Base-by-base conservation (phyloP, 2,113 vertebrate genomes). In the Dasypus novemcinctus region DNA sequence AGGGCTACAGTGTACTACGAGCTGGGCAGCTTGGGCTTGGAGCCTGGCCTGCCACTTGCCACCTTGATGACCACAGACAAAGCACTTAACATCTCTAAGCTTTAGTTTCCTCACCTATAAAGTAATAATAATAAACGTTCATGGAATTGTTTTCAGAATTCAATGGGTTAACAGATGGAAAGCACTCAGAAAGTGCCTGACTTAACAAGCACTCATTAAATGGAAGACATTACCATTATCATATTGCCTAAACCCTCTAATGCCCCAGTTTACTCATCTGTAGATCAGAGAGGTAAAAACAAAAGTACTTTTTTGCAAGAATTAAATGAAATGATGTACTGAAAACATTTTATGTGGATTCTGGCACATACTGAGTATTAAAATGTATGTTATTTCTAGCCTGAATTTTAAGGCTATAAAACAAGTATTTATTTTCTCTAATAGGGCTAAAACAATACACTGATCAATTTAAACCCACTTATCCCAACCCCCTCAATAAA, bases 371-470 rank as follows among this genome's bases (percentile, higher is more conserved):
- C 2, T 31, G 33, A 84, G 43, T 15, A 76, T 49, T 85, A 41
- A 83, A 75, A 64, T 38, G 66, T 38, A 25, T 52, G 43, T 52
- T 78, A 76, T 54, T 18, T 7, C 21, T n/a, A 89, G 41, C 29
- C 46, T 92, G 11, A 4, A 87, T 75, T 87, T 94, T 90, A 87
- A 87, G 33, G 33, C 89, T 49, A 71, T 23, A 49, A 52, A 43
- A 71, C 89, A 90, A 87, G 43, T 21, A 74, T 84, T 93, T 78
- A 15, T 80, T 87, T 90, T 94, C 69, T 84, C 12, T 49, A 75
- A 46, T 71, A 94, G 5, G 91, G n/a, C 29, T 84, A 84, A 52
- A 81, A 76, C 31, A 76, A 43, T 49, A 92, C 1, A 79, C 18
- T 54, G 14, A 64, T 84, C 36, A 61, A 54, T 92, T 87, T 90